Percentiles rank a stretch among this genome's conserved stretches.
Conservation (phyloP, 2,113 vertebrate genomes). For the Trochalopteron elliotii region DNA sequence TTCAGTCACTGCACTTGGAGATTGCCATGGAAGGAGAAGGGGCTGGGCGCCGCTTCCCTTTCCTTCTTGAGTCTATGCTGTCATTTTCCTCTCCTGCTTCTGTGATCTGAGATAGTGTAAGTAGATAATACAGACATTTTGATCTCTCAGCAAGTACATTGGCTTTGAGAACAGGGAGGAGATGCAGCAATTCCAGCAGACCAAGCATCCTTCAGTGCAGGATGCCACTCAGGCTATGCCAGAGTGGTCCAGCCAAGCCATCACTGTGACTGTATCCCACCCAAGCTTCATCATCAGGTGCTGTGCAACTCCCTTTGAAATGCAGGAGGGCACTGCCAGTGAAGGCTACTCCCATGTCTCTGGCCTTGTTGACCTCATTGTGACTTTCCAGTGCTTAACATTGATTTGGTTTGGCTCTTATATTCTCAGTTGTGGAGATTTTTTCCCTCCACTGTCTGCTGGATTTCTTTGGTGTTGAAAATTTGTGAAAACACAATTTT, state of each 20-base stretch:
- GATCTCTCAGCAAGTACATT: neutral
- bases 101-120: neutral
- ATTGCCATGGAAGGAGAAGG: neutral
- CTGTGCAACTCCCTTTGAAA: neutral
- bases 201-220: neutral
- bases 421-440: neutral
- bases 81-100: neutral
- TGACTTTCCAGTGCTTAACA: neutral
- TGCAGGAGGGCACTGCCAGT: accelerated
- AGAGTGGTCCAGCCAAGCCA: neutral
- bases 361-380: neutral
- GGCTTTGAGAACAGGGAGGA: neutral
- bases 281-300: neutral
- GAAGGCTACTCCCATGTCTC: neutral
- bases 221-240: neutral
- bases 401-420: neutral
- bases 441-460: neutral
- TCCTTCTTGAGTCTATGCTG: neutral
- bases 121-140: neutral
- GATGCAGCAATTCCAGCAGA: neutral
- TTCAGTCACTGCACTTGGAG: neutral
- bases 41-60: neutral
- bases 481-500: neutral
- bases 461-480: neutral
- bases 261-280: neutral